These are phyloP conservation scores for Dinomys branickii DNA, from an alignment of 2,113 vertebrate genomes.

Conservation along the genomic window DNA sequence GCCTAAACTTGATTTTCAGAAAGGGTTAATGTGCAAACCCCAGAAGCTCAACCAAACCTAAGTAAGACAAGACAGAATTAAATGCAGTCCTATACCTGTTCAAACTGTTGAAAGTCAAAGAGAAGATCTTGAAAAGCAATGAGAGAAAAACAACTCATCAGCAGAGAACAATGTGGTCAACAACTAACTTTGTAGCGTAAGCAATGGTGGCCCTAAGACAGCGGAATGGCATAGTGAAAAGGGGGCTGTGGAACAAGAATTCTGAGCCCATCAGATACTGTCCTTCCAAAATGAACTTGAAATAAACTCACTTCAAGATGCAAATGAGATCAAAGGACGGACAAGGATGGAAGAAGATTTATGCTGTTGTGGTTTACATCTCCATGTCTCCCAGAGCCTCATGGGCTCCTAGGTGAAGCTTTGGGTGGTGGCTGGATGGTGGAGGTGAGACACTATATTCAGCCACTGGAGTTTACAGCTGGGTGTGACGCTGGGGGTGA, in stretches of 20 bases:
- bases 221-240: background rate
- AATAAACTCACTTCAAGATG: background rate
- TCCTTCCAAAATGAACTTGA: background rate
- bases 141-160: background rate
- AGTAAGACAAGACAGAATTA: background rate
- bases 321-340: background rate
- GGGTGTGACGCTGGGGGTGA: background rate
- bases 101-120: background rate
- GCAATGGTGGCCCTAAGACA: background rate
- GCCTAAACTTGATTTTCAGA: background rate
- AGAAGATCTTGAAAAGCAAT: background rate
- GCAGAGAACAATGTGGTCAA: background rate
- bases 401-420: background rate
- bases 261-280: background rate
- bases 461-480: background rate
- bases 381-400: background rate
- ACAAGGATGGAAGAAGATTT: background rate
- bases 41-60: background rate
- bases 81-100: background rate
- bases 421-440: background rate
- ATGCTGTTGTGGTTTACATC: background rate
- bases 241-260: background rate
- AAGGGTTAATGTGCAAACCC: conserved; percentile 6
- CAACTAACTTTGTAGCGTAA: background rate
- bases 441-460: background rate